Percentiles rank a stretch among this genome's conserved stretches.
phyloP scores from a whole-genome alignment of 2,113 vertebrate species.

The Ciconia maguari region DNA sequence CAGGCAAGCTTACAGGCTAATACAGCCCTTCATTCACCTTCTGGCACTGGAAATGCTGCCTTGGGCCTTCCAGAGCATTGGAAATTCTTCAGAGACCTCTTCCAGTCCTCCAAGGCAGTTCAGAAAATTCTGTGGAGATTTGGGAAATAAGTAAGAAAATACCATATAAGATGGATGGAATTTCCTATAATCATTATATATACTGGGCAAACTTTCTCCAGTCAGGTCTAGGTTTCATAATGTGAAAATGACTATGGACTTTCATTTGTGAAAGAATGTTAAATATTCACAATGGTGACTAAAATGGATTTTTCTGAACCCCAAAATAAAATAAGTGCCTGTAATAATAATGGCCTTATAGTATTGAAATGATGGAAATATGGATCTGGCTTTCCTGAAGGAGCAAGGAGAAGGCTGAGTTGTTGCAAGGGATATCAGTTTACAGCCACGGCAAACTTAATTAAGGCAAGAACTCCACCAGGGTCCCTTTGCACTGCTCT shows the following conservation, averaged over 20 bases:
- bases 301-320: not conserved
- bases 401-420: not conserved
- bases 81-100: conserved; percentile 60
- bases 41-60: conserved; percentile 63
- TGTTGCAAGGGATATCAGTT: not conserved
- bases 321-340: not conserved
- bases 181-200: conserved; percentile 26
- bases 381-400: not conserved
- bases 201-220: not conserved
- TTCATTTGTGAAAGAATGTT: not conserved
- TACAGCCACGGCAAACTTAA: not conserved
- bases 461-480: not conserved
- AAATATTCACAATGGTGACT: not conserved
- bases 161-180: not conserved
- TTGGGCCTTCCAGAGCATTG: conserved; percentile 61
- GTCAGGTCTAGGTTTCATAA: not conserved
- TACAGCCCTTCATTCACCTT: conserved; percentile 64
- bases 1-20: conserved; percentile 64
- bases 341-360: not conserved
- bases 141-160: conserved; percentile 46
- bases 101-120: conserved; percentile 48
- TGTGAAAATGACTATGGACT: not conserved
- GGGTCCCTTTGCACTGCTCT: not conserved
- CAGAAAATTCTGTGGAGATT: conserved; percentile 54
- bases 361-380: not conserved